A percentile compares a stretch with the other conserved stretches of the same genome.
phyloP scores from a whole-genome alignment of 2,113 vertebrate species.

The Rhinolophus sinicus region DNA sequence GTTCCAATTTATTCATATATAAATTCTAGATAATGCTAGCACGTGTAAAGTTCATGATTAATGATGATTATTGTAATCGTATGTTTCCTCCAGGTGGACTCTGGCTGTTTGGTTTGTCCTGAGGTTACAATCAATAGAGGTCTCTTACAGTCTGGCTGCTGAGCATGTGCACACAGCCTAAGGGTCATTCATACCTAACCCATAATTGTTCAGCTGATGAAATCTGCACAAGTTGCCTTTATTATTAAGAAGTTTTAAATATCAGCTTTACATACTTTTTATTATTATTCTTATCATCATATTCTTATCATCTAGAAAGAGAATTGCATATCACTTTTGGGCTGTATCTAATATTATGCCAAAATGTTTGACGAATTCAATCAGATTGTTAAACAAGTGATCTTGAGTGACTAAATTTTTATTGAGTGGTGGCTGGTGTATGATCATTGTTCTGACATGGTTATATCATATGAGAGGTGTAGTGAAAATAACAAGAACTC shows the following conservation, averaged over 20 bases:
- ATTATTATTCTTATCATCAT: neutral
- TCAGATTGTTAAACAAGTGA: constrained; percentile 28
- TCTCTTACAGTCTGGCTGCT: neutral
- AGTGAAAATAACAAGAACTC: neutral
- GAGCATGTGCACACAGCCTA: neutral
- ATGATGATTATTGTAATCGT: neutral
- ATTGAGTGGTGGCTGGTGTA: neutral
- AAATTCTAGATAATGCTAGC: neutral
- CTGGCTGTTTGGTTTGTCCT: neutral
- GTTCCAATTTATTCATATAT: neutral
- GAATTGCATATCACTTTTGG: constrained; percentile 39
- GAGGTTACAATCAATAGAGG: neutral
- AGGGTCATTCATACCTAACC: neutral
- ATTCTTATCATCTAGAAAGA: constrained; percentile 37
- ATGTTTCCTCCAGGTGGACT: neutral
- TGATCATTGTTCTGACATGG: neutral
- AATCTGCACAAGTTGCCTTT: constrained; percentile 8
- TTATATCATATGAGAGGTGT: neutral
- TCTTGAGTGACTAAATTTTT: neutral
- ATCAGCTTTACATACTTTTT: constrained; percentile 5
- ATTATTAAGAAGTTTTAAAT: neutral
- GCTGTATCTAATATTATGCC: constrained; percentile 21
- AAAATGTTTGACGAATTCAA: constrained; percentile 51
- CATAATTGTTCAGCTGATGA: neutral
- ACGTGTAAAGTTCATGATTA: neutral